Base-by-base conservation (phyloP, 2,888 invertebrate species). In the Pristionchus japonicus region DNA sequence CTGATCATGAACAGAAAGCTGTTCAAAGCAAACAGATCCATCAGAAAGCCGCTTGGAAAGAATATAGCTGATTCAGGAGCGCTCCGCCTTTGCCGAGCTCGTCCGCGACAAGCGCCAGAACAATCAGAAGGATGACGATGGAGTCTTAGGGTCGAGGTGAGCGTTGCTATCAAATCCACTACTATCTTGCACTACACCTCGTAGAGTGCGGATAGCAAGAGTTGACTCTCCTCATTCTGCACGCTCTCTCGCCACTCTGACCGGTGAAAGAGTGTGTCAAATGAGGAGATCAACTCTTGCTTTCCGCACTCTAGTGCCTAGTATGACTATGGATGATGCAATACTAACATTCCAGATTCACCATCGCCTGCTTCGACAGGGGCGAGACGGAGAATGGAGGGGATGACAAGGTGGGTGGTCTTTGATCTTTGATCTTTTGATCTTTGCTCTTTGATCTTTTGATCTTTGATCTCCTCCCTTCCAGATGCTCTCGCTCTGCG, bases 311-410 rank as follows among this genome's bases (percentile, higher is more conserved):
- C n/a, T n/a, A n/a, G n/a, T n/a, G n/a, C n/a, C n/a, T n/a, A n/a
- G n/a, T n/a, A n/a, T n/a, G n/a, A n/a, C n/a, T n/a, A n/a, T n/a
- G n/a, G n/a, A n/a, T n/a, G n/a, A n/a, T n/a, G n/a, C n/a, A n/a
- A n/a, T n/a, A n/a, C n/a, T n/a, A n/a, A n/a, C n/a, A n/a, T n/a
- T n/a, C n/a, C 61, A 87, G 93, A 17, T 94, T 93, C 89, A 91
- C 91, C 0, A 93, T 94, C 40, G 92, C 91, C 57, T 94, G 94
- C 89, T 90, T 92, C 64, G 90, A 93, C 64, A 88, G 92, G 13
- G 94, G 94, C 20, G 93, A 93, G 27, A 89, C 91, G n/a, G 93
- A 93, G 83, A 90, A 88, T 83, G 93, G 86, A 34, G 34, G 31
- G 3, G 34, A 27, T 13, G 86, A 86, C 23, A 67, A 86, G 70